Base-by-base conservation (phyloP, 2,797 vertebrate genomes). In the Labroides dimidiatus region DNA sequence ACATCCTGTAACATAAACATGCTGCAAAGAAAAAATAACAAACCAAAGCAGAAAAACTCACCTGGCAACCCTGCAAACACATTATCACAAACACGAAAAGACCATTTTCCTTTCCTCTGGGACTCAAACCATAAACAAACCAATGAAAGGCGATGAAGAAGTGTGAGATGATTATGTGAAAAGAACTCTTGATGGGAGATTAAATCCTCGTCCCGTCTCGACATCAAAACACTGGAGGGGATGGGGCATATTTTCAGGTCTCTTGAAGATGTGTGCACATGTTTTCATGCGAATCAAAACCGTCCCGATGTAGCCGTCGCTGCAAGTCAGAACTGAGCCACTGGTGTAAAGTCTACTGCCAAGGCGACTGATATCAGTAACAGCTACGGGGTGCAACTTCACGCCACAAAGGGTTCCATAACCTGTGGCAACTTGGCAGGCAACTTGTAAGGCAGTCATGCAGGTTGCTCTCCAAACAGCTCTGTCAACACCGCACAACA, bases 241-340 rank as follows among this genome's bases (percentile, higher is more conserved):
- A 17, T 15, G 6, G 53, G 9, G 24, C 71, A 77, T 75, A 65
- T 70, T 86, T 84, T 82, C 64, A 71, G 67, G 64, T 86, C 82
- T 81, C 72, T 76, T 74, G 80, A 75, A 66, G 69, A 63, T 81
- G 73, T 74, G 36, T 80, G 59, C 43, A 19, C 17, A 67, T 36
- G 54, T 75, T 87, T 72, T 78, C 81, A 72, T 64, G 84, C 72
- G 6, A 64, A 76, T 86, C 86, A 89, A 80, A 91, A 90, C 84
- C 59, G 42, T 69, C 78, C 55, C 54, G 4, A 11, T 10, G 11
- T 49, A 15, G 24, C 24, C 53, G 59, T 66, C 2, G 1, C 54
- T 33, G 58, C 89, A 89, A 69, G 87, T 84, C 70, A 52, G 73
- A 67, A 80, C 87, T 54, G n/a, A 80, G 59, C 61, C 30, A 0